A percentile compares a stretch with the other conserved stretches of the same genome.
Conservation (phyloP, 2,797 vertebrate species). For the Setipinna tenuifilis region DNA sequence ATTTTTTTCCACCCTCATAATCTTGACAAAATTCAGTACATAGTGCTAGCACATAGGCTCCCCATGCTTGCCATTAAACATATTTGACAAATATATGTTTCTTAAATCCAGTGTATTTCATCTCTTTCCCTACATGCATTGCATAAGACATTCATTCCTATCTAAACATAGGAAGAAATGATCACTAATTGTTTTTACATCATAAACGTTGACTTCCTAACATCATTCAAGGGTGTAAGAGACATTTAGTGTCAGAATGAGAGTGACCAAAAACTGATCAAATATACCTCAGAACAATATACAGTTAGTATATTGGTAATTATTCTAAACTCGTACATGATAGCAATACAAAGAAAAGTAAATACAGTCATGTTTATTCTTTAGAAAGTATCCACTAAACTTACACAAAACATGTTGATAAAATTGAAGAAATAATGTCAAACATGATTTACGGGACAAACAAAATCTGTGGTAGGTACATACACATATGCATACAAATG, state of each 20-base stretch:
- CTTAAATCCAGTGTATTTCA: no score
- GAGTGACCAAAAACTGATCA: neutral
- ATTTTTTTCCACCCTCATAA: neutral
- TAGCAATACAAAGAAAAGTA: neutral
- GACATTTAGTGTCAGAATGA: no score
- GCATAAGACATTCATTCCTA: no score
- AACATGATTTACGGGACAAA: constrained; percentile 27
- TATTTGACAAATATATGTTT: no score
- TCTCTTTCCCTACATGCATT: no score
- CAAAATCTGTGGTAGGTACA: neutral
- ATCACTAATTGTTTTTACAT: no score
- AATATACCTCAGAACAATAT: neutral
- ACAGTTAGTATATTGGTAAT: neutral
- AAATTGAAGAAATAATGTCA: no score
- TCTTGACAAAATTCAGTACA: neutral
- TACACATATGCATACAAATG: neutral
- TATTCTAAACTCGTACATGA: neutral
- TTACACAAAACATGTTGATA: no score
- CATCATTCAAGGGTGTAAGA: no score
- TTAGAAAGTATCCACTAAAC: constrained; percentile 23
- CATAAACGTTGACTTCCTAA: no score
- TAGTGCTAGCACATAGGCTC: neutral
- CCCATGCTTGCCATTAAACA: no score
- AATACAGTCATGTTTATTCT: neutral
- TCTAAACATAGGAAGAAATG: no score